Conservation (phyloP, 1,140 invertebrate genomes). For the Propsilocerus akamusi region DNA sequence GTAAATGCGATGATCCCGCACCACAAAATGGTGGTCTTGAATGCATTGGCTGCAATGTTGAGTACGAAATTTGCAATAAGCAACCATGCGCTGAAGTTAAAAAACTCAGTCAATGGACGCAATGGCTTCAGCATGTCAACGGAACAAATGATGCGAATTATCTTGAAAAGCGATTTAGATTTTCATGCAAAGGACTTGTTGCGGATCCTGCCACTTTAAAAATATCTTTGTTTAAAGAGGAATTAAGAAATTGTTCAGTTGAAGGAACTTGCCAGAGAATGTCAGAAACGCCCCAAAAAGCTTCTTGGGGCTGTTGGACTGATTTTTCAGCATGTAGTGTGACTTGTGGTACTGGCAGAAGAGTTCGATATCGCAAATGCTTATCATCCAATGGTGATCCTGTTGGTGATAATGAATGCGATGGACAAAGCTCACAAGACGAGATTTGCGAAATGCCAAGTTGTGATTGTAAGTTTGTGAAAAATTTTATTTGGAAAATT, state of each 20-base stretch:
- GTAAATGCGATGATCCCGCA: constrained; percentile 41
- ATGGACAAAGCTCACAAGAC: constrained; percentile 29
- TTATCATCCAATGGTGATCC: constrained; percentile 26
- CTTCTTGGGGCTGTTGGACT: constrained; percentile 65
- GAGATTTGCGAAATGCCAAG: constrained; percentile 37
- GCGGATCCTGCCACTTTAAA: constrained; percentile 38
- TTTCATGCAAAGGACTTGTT: constrained; percentile 56
- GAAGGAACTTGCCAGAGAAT: constrained; percentile 34
- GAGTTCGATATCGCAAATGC: constrained; percentile 37
- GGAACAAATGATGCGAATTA: constrained; percentile 32
- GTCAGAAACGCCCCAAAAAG: constrained; percentile 13
- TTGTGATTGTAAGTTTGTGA: constrained; percentile 30
- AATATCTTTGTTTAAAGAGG: constrained; percentile 49
- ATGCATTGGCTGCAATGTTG: constrained; percentile 43
- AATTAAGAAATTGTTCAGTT: constrained; percentile 50
- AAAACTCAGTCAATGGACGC: constrained; percentile 52
- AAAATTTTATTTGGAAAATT: constrained; percentile 2
- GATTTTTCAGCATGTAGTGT: constrained; percentile 63
- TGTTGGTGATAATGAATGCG: constrained; percentile 29
- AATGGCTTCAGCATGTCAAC: constrained; percentile 42
- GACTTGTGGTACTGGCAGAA: constrained; percentile 47
- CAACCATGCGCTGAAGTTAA: constrained; percentile 43
- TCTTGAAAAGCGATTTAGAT: constrained; percentile 55
- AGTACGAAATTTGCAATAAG: constrained; percentile 49
- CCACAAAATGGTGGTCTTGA: constrained; percentile 40